Conservation (phyloP, 2,113 vertebrate genomes). For the Pavo muticus region DNA sequence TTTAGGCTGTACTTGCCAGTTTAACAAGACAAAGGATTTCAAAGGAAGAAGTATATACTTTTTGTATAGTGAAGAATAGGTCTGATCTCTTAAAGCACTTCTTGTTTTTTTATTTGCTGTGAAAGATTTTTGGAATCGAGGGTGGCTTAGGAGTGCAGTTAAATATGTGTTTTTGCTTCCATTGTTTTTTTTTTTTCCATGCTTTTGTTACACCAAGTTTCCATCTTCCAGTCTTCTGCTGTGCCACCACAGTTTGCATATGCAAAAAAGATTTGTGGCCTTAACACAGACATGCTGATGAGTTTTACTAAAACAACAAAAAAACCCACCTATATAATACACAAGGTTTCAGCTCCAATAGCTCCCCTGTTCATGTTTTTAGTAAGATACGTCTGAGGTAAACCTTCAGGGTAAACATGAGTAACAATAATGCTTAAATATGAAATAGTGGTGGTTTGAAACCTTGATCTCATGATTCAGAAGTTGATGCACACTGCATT, state of each 20-base stretch:
- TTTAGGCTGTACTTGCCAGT: not conserved
- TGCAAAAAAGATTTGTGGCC: not conserved
- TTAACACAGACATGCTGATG: not conserved
- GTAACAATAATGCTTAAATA: too few relatives aligned
- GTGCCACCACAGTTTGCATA: not conserved
- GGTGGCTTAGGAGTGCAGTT: not conserved
- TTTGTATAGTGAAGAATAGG: not conserved
- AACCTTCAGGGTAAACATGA: too few relatives aligned
- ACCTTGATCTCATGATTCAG: not conserved
- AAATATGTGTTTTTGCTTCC: not conserved
- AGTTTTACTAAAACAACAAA: not conserved
- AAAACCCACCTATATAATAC: not conserved
- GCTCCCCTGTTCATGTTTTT: not conserved
- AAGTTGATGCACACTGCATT: not conserved
- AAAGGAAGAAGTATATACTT: not conserved
- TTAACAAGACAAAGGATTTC: not conserved
- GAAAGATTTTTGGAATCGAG: not conserved
- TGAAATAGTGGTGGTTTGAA: not conserved
- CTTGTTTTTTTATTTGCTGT: not conserved
- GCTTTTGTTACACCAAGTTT: not conserved
- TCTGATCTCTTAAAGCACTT: not conserved
- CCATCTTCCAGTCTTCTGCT: not conserved
- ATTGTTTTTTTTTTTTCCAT: not conserved
- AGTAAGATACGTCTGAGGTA: not conserved
- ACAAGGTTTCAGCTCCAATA: not conserved